Percentiles rank a stretch among this genome's conserved stretches.
Conservation (phyloP, 2,113 vertebrate genomes). For the Anoura caudifer region DNA sequence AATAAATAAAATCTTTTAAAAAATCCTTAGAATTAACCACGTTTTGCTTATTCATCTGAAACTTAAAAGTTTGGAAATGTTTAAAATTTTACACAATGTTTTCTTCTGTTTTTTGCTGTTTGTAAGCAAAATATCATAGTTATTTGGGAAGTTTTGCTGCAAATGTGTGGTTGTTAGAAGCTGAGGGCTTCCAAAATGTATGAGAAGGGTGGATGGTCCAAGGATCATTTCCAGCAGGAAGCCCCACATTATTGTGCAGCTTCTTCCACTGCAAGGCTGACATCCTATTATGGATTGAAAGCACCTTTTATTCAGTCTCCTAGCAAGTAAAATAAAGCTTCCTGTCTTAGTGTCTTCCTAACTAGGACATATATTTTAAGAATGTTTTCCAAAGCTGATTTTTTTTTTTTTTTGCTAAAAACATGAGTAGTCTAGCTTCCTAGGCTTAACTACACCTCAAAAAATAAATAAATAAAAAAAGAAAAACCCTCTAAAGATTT, state of each 20-base stretch:
- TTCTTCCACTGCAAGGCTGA: background rate
- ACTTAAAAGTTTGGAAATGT: background rate
- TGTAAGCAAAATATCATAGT: background rate
- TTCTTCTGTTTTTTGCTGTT: conserved; percentile 5
- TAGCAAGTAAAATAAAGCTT: background rate
- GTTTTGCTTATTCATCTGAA: conserved; percentile 15
- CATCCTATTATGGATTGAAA: background rate
- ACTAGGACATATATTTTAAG: background rate
- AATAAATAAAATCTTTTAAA: background rate
- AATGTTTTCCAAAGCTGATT: background rate
- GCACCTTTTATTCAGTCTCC: background rate
- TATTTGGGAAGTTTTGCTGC: background rate
- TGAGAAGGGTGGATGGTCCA: background rate
- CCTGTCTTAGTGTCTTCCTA: background rate
- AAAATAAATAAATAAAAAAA: background rate
- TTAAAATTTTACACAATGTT: background rate
- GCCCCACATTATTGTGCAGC: background rate
- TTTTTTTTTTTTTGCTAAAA: conserved; percentile 38
- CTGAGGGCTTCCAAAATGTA: background rate
- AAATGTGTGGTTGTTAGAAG: background rate
- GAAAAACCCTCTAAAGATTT: background rate
- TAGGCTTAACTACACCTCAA: background rate
- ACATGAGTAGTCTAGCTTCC: background rate
- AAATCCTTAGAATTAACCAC: background rate
- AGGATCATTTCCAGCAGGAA: background rate